phyloP scores from a whole-genome alignment of 2,113 vertebrate species.

The Tetrao urogallus region DNA sequence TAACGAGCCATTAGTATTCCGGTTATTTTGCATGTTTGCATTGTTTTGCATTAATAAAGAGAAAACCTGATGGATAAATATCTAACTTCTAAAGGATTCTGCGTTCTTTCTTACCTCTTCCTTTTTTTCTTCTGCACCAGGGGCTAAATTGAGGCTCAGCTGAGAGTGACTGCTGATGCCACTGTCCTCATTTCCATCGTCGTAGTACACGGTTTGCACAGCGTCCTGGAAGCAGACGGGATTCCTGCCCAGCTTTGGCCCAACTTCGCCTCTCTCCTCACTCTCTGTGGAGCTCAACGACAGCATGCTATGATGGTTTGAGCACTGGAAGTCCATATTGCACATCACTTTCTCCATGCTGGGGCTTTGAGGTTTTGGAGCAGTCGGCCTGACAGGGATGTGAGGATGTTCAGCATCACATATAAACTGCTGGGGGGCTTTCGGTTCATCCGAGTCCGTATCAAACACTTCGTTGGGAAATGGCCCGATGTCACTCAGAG shows the following conservation, averaged over 20 bases:
- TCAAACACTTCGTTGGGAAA: constrained; percentile 68
- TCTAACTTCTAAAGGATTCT: not conserved
- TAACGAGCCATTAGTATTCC: constrained; percentile 15
- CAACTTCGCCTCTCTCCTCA: constrained; percentile 67
- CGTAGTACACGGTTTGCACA: constrained; percentile 29
- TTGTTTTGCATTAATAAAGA: constrained; percentile 45
- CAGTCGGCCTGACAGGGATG: constrained; percentile 56
- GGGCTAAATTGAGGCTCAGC: constrained; percentile 57
- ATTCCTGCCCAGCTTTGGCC: constrained; percentile 57
- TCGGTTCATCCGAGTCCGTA: constrained; percentile 13
- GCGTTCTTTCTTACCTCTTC: constrained; percentile 79
- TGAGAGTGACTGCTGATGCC: constrained; percentile 75
- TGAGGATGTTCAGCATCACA: constrained; percentile 37
- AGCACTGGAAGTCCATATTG: constrained; percentile 57
- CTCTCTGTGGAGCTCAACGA: constrained; percentile 79
- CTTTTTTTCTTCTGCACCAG: constrained; percentile 69
- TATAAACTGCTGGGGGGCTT: not conserved
- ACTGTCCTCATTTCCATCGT: constrained; percentile 74
- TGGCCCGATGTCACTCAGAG: not conserved
- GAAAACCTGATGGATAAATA: not conserved
- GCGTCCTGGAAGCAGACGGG: constrained; percentile 65
- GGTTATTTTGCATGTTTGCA: constrained; percentile 16
- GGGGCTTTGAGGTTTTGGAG: constrained; percentile 81
- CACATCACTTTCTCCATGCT: constrained; percentile 47
- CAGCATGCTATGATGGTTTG: constrained; percentile 63